Evolutionary conservation across 2,888 invertebrate species (phyloP).

Genomic region (Malthinus flaveolus): DNA sequence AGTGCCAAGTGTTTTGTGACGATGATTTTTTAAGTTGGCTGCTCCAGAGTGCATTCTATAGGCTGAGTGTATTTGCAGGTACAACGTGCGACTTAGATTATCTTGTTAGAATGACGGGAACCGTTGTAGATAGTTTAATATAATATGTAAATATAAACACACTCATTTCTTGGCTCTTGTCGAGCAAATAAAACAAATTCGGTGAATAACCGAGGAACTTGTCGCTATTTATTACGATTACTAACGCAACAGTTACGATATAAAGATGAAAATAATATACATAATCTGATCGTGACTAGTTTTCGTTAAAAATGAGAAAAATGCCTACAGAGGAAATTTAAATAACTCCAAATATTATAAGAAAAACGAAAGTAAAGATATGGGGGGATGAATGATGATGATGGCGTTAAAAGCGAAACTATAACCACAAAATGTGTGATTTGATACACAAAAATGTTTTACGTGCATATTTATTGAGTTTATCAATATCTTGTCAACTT

Average conservation of each 20-base stretch:
- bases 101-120: constrained; percentile 19
- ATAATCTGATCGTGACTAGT: too few relatives aligned
- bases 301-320: too few relatives aligned
- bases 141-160: constrained; percentile 11
- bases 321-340: too few relatives aligned
- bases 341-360: too few relatives aligned
- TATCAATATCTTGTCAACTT: too few relatives aligned
- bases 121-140: constrained; percentile 7
- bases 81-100: constrained; percentile 11
- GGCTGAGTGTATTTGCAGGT: constrained; percentile 13
- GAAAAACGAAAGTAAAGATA: too few relatives aligned
- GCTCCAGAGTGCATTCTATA: background rate
- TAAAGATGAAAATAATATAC: too few relatives aligned
- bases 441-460: too few relatives aligned
- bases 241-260: constrained; percentile 1
- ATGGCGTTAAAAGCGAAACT: too few relatives aligned
- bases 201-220: constrained; percentile 9
- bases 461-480: too few relatives aligned
- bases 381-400: too few relatives aligned
- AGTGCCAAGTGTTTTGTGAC: constrained; percentile 12
- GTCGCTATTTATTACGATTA: constrained; percentile 3
- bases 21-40: constrained; percentile 7
- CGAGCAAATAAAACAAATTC: constrained; percentile 12
- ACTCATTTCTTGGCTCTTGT: constrained; percentile 8
- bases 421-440: too few relatives aligned